Percentiles rank a stretch among this genome's conserved stretches.
phyloP scores from a whole-genome alignment of 2,113 vertebrate genomes.

The Rhagologus leucostigma region DNA sequence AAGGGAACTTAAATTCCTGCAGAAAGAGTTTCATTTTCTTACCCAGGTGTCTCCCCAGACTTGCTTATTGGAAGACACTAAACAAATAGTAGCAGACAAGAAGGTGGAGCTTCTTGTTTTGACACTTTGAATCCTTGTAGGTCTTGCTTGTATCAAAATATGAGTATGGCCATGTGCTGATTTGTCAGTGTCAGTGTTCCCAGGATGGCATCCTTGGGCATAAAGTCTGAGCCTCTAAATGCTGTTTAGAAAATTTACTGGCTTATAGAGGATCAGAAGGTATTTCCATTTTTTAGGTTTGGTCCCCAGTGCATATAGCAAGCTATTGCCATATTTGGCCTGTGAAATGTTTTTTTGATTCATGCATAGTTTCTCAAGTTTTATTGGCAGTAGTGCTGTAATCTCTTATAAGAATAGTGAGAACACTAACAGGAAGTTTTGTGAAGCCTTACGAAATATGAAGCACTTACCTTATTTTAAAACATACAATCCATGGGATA shows the following conservation, averaged over 20 bases:
- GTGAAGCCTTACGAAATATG: neutral
- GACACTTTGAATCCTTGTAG: neutral
- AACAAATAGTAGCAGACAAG: neutral
- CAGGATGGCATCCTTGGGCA: neutral
- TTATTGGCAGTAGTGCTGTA: neutral
- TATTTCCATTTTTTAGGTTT: neutral
- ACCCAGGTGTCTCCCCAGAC: neutral
- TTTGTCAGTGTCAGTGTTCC: neutral
- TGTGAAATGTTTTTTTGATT: neutral
- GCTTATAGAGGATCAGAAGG: neutral
- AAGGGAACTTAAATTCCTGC: neutral
- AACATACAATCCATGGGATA: neutral
- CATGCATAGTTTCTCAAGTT: neutral
- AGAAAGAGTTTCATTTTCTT: neutral
- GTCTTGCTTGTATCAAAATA: neutral
- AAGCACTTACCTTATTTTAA: neutral
- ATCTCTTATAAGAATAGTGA: neutral
- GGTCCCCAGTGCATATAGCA: neutral
- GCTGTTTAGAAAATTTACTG: neutral
- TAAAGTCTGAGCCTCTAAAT: neutral
- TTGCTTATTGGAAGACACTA: neutral
- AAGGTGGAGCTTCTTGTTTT: neutral
- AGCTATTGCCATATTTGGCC: neutral
- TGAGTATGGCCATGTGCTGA: neutral
- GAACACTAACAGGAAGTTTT: neutral